Evolutionary conservation across 2,797 vertebrate genomes (phyloP), one percentile per base, ranked within the genome.

Genomic region (Tenualosa thibaudeaui): DNA sequence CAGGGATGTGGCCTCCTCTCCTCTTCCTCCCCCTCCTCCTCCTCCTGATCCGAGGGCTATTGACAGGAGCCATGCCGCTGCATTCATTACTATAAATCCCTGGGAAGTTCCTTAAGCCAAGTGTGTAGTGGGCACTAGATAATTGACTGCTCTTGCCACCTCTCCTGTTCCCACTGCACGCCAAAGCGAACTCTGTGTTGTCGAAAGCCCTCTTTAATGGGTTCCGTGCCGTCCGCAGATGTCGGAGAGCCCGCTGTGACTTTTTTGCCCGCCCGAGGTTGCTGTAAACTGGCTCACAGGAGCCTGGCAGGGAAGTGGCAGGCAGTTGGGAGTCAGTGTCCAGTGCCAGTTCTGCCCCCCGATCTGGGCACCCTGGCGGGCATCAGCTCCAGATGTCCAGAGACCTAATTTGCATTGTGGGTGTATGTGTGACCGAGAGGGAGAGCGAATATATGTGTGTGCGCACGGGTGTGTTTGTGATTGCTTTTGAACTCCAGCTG

Each of bases 51-150:
- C 84, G 54, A 85, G 43, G 81, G 85, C 83, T 90, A 89, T 90
- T 89, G 92, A 91, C 89, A 84, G 83, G 87, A 88, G 88, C 86
- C 26, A 83, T 90, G 90, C 51, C 43, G 65, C 86, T 71, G 85
- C 90, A 83, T 88, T 87, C 88, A 88, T 91, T 90, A 90, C 86
- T 84, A 56, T 90, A 90, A 90, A 91, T 90, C 88, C 71, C 84
- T 81, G 84, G 84, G 82, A 86, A 56, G 86, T 87, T 81, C 58
- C 60, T 81, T 53, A 83, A 88, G 58, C 90, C 89, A 87, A 88
- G 81, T 46, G 86, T 87, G 87, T 84, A 87, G 22, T 75, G 81
- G 84, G 83, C 87, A 85, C 56, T 17, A n/a, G 89, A 89, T 89
- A 88, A 92, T 92, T 78, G 89, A 93, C 89, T 4, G 2, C 37